phyloP scores from a whole-genome alignment of 2,797 vertebrate species.

The Crenuchus spilurus region DNA sequence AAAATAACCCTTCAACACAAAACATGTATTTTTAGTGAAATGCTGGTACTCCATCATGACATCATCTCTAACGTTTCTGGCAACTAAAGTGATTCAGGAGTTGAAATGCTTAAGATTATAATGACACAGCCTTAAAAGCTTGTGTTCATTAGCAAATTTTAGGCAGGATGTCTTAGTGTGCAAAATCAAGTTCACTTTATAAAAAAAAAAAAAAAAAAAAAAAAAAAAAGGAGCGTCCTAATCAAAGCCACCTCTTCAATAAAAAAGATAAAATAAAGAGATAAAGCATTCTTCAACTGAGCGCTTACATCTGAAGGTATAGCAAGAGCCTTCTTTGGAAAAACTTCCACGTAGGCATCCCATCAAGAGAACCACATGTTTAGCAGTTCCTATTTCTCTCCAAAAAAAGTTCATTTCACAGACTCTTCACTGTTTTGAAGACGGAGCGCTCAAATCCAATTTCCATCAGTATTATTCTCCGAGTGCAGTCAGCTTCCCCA shows the following conservation, averaged over 20 bases:
- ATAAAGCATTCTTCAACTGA: neutral
- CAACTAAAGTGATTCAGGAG: slow-evolving; percentile 1
- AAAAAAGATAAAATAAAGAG: slow-evolving; percentile 8
- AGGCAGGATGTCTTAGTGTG: neutral
- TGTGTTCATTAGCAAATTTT: neutral
- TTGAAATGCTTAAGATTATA: neutral
- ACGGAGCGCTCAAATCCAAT: slow-evolving; percentile 67
- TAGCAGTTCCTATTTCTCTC: slow-evolving; percentile 51
- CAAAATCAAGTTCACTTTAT: slow-evolving; percentile 32
- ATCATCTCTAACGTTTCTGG: neutral
- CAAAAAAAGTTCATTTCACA: slow-evolving; percentile 56
- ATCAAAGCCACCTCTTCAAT: slow-evolving; percentile 10
- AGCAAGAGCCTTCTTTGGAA: slow-evolving; percentile 47
- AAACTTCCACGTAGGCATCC: slow-evolving; percentile 48
- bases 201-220: too few species aligned
- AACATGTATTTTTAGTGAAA: slow-evolving; percentile 13
- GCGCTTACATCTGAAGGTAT: slow-evolving; percentile 16
- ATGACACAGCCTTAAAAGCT: slow-evolving; percentile 6
- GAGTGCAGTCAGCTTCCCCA: slow-evolving; percentile 59
- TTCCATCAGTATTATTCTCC: slow-evolving; percentile 65
- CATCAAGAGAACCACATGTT: slow-evolving; percentile 54
- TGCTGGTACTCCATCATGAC: neutral
- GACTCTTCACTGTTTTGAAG: slow-evolving; percentile 64
- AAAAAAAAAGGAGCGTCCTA: neutral
- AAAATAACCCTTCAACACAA: neutral